Conservation (phyloP, 2,113 vertebrate genomes). For the Prionailurus viverrinus region DNA sequence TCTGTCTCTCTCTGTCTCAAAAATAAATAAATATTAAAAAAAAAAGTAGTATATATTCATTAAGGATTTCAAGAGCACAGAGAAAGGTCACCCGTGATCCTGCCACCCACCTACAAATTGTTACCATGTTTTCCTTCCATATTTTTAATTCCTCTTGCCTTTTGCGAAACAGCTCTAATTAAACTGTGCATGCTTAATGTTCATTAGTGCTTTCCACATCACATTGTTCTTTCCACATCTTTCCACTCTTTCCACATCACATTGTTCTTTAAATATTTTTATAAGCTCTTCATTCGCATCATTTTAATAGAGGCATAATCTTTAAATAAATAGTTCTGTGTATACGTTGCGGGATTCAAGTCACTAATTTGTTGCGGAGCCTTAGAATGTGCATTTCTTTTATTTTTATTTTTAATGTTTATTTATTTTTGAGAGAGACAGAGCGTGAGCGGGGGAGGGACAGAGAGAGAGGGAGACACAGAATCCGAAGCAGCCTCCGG, state of each 20-base stretch:
- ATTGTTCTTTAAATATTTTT: conserved; percentile 65
- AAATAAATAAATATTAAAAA: no score
- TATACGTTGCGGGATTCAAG: neutral
- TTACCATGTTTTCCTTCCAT: conserved; percentile 53
- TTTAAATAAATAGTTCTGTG: conserved; percentile 49
- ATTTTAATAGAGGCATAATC: conserved; percentile 28
- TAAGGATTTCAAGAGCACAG: conserved; percentile 58
- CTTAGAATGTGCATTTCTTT: neutral
- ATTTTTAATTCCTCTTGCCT: conserved; percentile 55
- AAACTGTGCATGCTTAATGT: conserved; percentile 16
- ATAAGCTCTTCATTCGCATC: conserved; percentile 28
- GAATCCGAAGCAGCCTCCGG: no score
- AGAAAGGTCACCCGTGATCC: conserved; percentile 54
- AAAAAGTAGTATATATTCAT: conserved; percentile 60
- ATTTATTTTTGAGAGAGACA: no score
- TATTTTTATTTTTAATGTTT: no score
- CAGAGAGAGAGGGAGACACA: no score
- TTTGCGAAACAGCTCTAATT: conserved; percentile 60
- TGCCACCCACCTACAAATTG: conserved; percentile 49
- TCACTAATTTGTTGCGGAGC: neutral
- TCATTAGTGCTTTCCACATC: conserved; percentile 8
- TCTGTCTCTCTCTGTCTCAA: no score
- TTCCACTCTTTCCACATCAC: neutral
- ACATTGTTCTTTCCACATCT: no score
- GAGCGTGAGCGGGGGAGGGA: no score